Evolutionary conservation across 2,888 invertebrate genomes (phyloP).

Genomic region (Fragum whitleyi): DNA sequence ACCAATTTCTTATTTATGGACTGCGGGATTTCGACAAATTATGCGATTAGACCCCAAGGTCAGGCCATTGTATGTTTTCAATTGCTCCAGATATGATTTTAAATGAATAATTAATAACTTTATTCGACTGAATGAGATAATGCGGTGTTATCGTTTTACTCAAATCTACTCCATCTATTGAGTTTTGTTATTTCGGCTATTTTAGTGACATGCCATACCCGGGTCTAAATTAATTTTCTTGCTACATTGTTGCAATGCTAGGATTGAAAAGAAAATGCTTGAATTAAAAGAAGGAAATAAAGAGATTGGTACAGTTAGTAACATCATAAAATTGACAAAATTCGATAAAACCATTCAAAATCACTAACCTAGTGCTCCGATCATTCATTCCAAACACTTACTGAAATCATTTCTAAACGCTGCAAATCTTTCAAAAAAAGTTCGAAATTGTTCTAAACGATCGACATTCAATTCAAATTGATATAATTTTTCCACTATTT

Average conservation of each 20-base stretch:
- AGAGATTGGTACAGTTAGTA: too few relatives aligned
- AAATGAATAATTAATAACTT: slow-evolving; percentile 26
- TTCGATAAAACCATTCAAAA: too few relatives aligned
- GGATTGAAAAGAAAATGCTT: background rate
- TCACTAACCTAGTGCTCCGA: too few relatives aligned
- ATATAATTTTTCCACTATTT: too few relatives aligned
- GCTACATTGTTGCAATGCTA: background rate
- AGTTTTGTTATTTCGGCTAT: background rate
- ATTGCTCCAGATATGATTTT: slow-evolving; percentile 18
- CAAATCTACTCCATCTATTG: background rate
- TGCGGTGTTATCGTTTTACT: slow-evolving; percentile 14
- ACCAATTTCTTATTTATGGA: background rate
- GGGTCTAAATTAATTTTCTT: background rate
- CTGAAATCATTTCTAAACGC: too few relatives aligned
- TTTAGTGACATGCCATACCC: background rate
- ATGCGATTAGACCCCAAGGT: slow-evolving; percentile 23
- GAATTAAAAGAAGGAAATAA: background rate
- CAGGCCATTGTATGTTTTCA: slow-evolving; percentile 15
- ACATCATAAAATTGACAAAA: too few relatives aligned
- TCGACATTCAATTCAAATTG: too few relatives aligned
- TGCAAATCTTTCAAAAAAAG: too few relatives aligned
- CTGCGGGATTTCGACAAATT: slow-evolving; percentile 8
- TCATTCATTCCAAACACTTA: too few relatives aligned
- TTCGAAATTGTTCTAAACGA: too few relatives aligned
- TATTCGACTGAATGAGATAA: background rate